These are phyloP conservation scores for Fulica atra DNA, from an alignment of 2,113 vertebrate genomes.

Conservation along the genomic window DNA sequence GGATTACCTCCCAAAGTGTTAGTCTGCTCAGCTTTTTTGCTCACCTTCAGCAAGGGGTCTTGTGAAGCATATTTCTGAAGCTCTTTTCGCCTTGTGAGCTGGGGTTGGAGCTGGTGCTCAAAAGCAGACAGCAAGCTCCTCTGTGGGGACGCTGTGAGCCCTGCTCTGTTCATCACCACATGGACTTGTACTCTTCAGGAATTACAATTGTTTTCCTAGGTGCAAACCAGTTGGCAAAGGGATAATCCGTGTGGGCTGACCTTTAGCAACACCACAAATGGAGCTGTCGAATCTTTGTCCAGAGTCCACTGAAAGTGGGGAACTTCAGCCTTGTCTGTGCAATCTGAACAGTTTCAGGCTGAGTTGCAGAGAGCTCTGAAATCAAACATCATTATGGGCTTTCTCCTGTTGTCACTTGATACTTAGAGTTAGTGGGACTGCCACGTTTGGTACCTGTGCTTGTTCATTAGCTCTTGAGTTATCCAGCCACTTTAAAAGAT, in stretches of 20 bases:
- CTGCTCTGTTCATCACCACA: not conserved
- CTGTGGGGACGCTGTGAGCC: too few relatives aligned
- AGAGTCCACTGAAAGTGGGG: not conserved
- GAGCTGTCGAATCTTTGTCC: not conserved
- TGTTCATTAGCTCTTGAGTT: not conserved
- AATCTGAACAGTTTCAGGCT: not conserved
- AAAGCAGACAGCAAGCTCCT: not conserved
- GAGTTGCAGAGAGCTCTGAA: not conserved
- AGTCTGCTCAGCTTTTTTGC: not conserved
- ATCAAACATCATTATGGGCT: not conserved
- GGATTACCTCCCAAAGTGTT: not conserved
- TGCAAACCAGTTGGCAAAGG: not conserved
- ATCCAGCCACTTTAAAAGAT: not conserved
- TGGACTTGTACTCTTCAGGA: not conserved
- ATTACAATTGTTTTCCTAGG: not conserved
- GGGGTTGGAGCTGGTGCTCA: not conserved
- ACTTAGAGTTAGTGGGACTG: not conserved
- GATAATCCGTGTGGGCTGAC: not conserved
- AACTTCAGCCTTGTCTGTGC: not conserved
- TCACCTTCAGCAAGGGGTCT: not conserved
- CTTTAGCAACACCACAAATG: not conserved
- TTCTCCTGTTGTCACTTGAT: not conserved
- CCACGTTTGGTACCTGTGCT: not conserved
- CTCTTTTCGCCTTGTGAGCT: not conserved
- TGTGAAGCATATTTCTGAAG: not conserved